phyloP scores from a whole-genome alignment of 2,113 vertebrate species.

The Macrotis lagotis region DNA sequence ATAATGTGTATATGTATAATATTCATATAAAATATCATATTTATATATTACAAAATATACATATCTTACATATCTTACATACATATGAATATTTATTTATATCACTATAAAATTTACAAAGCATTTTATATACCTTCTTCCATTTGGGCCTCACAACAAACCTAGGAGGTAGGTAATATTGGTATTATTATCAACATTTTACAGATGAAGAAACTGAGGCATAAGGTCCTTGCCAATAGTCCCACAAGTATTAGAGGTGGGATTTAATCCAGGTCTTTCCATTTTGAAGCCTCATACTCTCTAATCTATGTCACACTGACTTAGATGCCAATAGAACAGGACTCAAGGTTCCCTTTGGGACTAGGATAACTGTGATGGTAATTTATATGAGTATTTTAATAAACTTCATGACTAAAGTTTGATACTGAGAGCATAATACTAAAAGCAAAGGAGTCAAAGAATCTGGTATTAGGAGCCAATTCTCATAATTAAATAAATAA shows the following conservation, averaged over 20 bases:
- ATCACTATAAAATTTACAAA: background rate
- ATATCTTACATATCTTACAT: background rate
- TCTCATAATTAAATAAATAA: background rate
- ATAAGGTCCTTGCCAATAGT: background rate
- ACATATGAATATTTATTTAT: background rate
- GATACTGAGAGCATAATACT: background rate
- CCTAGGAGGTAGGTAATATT: background rate
- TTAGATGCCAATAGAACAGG: background rate
- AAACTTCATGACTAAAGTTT: background rate
- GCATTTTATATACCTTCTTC: background rate
- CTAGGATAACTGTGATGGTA: background rate
- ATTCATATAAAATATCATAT: background rate
- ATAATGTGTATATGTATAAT: background rate
- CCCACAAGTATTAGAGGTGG: background rate
- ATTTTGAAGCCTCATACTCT: background rate
- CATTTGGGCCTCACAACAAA: background rate
- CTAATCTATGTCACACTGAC: background rate
- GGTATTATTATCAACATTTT: background rate
- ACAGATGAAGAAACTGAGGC: background rate
- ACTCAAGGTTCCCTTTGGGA: background rate
- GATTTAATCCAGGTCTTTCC: background rate
- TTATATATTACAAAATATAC: background rate
- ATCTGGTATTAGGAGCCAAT: background rate
- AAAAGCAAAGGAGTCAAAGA: background rate
- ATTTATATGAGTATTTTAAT: background rate